These are phyloP conservation scores for Apaloderma vittatum DNA, from an alignment of 2,113 vertebrate species.

Conservation along the genomic window DNA sequence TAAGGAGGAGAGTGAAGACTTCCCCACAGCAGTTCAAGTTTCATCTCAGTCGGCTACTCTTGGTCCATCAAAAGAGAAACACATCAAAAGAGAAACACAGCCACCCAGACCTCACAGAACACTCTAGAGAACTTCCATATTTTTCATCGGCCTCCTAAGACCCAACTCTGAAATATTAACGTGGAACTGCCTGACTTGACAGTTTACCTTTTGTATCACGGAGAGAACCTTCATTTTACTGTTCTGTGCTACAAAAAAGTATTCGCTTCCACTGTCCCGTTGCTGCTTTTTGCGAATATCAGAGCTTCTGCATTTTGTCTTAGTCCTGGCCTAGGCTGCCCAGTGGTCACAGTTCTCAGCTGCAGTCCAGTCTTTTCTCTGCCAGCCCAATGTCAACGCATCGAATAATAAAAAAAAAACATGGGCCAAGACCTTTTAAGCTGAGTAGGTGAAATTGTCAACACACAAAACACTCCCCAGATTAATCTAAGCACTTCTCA, in stretches of 20 bases:
- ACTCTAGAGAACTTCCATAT: background rate
- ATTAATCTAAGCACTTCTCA: constrained; percentile 5
- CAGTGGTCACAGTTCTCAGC: background rate
- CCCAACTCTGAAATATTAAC: background rate
- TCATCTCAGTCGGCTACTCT: background rate
- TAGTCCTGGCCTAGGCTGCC: background rate
- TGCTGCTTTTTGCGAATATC: background rate
- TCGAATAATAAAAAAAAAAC: constrained; percentile 27
- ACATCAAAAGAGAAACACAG: background rate
- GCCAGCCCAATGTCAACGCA: background rate
- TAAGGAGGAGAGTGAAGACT: background rate
- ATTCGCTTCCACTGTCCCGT: background rate
- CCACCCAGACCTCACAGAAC: background rate
- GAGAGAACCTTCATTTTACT: background rate
- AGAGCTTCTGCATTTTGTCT: background rate
- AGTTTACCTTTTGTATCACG: background rate
- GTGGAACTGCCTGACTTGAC: background rate
- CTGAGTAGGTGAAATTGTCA: constrained; percentile 37
- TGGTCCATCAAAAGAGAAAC: background rate
- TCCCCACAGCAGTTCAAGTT: background rate
- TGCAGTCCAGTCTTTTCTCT: constrained; percentile 34
- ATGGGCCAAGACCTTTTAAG: constrained; percentile 53
- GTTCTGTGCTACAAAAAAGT: background rate
- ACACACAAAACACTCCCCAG: background rate
- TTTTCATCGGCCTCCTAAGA: background rate